Evolutionary conservation across 1,140 invertebrate species (phyloP), one percentile per base, ranked within the genome.

Genomic region (Atta colombica): DNA sequence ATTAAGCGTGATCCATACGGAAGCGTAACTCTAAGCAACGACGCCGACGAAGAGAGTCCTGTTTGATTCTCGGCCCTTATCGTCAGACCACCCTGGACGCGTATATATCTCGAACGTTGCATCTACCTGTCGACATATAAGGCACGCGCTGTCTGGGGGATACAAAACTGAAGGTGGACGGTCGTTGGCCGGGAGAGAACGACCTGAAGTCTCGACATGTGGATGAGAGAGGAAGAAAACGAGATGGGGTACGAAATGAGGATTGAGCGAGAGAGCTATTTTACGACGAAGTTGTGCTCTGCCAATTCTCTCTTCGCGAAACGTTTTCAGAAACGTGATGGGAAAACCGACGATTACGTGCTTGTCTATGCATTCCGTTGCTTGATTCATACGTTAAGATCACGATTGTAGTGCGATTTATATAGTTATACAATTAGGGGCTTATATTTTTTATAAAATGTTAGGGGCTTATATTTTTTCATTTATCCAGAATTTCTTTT

Each of bases 141-240:
- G 86, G 86, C 86, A 25, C 53, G 28, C 35, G 53, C n/a, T 75
- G 87, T 87, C 65, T 87, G 77, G 45, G n/a, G 88, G 65, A 60
- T 66, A 87, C 45, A 69, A 84, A 87, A 89, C 85, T 58, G 68
- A 84, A 89, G 89, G 88, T 89, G 75, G 89, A 90, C 88, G 89
- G 89, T 85, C 89, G 78, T 90, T 90, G 89, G 89, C 89, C 88
- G 86, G 72, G 89, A 89, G 89, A 90, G 89, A 90, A 90, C 78
- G 89, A 90, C 78, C 88, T 65, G 61, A 85, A 66, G 78, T 78
- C 71, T 84, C 31, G 77, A 58, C 45, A 39, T 25, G 35, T 35
- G 74, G 66, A 55, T n/a, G 65, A 81, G 74, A 61, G 74, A 61
- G 45, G 16, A 14, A 21, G 51, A 68, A 35, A 81, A 18, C 14